phyloP scores from a whole-genome alignment of 1,140 invertebrate species.

The Drosophila persimilis region DNA sequence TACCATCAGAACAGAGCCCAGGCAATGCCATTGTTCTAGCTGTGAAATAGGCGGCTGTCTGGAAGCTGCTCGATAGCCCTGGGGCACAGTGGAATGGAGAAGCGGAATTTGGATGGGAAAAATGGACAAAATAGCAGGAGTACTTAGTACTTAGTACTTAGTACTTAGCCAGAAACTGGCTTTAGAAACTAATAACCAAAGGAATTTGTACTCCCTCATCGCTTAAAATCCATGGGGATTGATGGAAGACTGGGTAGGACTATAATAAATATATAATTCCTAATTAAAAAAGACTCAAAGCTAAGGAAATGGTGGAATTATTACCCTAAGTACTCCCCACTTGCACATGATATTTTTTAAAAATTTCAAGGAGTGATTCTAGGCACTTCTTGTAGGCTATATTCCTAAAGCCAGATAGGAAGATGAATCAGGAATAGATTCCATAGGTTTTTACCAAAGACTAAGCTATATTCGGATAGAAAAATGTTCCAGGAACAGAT shows the following conservation, averaged over 20 bases:
- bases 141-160: no score
- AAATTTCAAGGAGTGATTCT: neutral
- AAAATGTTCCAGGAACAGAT: no score
- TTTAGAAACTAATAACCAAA: no score
- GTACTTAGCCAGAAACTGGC: no score
- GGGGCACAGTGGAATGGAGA: neutral
- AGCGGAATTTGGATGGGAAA: neutral
- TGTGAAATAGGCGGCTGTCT: slow-evolving; percentile 36
- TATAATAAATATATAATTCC: no score
- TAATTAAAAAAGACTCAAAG: no score
- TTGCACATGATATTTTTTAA: neutral
- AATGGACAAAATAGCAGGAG: neutral
- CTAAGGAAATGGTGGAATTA: neutral
- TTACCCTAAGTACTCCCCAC: neutral
- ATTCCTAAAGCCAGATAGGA: neutral
- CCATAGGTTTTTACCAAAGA: no score
- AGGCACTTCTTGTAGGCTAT: no score
- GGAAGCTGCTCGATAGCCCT: slow-evolving; percentile 1
- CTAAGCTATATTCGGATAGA: no score
- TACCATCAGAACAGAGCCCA: neutral
- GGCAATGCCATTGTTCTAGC: slow-evolving; percentile 63
- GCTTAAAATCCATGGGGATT: no score
- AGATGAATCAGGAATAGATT: neutral
- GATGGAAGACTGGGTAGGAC: no score
- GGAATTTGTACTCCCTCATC: no score